phyloP scores from a whole-genome alignment of 2,888 invertebrate genomes.

The Carabus problematicus region DNA sequence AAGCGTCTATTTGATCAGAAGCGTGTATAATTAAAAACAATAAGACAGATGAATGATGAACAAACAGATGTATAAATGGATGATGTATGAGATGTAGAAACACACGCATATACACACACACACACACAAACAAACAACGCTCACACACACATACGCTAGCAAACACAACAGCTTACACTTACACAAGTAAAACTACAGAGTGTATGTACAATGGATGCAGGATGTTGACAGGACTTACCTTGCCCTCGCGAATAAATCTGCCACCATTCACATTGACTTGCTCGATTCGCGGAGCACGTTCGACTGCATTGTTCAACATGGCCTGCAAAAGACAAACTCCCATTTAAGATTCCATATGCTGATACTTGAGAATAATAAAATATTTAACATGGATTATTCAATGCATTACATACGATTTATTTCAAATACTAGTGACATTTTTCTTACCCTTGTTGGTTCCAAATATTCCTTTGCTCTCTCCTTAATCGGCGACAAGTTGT shows the following conservation, averaged over 20 bases:
- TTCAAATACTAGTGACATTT: no score
- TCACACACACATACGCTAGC: conserved; percentile 46
- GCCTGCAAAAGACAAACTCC: conserved; percentile 65
- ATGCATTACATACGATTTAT: no score
- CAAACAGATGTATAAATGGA: no score
- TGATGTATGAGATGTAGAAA: conserved; percentile 53
- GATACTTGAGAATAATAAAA: no score
- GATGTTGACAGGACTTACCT: conserved; percentile 71
- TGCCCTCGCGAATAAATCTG: conserved; percentile 94
- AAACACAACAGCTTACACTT: conserved; percentile 43
- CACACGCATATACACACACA: conserved; percentile 37
- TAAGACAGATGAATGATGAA: conserved; percentile 30
- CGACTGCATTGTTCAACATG: conserved; percentile 90
- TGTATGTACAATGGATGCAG: conserved; percentile 1
- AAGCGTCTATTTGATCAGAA: conserved; percentile 30
- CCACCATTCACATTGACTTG: conserved; percentile 95
- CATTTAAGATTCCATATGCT: neutral
- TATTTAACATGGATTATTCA: no score
- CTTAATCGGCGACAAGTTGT: conserved; percentile 74
- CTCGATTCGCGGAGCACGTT: conserved; percentile 93
- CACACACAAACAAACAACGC: conserved; percentile 42
- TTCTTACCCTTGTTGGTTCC: conserved; percentile 78
- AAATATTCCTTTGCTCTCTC: conserved; percentile 76
- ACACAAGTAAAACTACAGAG: conserved; percentile 2
- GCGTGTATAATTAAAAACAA: conserved; percentile 20